A percentile compares a stretch with the other conserved stretches of the same genome.
Evolutionary conservation across 2,797 vertebrate genomes (phyloP).

Genomic region (Lithobates pipiens): DNA sequence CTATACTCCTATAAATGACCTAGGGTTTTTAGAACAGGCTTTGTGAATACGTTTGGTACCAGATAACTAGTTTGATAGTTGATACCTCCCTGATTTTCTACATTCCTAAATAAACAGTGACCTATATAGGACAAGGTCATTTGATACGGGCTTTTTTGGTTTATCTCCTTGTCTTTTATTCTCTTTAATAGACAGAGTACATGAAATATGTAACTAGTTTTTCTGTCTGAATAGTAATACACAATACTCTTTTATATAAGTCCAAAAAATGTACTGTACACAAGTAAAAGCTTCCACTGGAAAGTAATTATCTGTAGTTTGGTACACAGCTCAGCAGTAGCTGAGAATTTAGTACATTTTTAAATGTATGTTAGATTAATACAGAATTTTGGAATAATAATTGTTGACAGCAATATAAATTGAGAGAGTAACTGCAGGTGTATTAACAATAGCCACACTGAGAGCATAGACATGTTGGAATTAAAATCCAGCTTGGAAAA

Average conservation of each 20-base stretch:
- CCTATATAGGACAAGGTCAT: background rate
- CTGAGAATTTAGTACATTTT: constrained; percentile 13
- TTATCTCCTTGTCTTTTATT: background rate
- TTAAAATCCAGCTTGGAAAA: constrained; percentile 41
- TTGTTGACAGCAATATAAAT: constrained; percentile 49
- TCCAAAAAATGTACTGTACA: background rate
- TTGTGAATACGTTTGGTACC: too few species aligned
- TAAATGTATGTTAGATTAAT: constrained; percentile 20
- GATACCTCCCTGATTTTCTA: background rate
- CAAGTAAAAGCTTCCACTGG: background rate
- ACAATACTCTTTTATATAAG: background rate
- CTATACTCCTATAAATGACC: too few species aligned
- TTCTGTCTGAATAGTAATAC: too few species aligned
- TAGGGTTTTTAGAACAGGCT: too few species aligned
- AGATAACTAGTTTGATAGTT: too few species aligned
- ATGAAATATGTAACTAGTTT: too few species aligned
- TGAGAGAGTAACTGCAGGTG: constrained; percentile 30
- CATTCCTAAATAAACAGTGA: background rate
- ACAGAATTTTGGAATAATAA: constrained; percentile 41
- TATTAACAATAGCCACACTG: constrained; percentile 41
- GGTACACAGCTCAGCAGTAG: background rate
- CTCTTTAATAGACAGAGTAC: too few species aligned
- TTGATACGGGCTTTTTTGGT: background rate
- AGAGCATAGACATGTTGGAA: constrained; percentile 25
- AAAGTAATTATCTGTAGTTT: constrained; percentile 5